Percentiles rank a stretch among this genome's conserved stretches.
These are phyloP conservation scores for Monoplex corrugatus DNA, from an alignment of 2,888 invertebrate species.

Conservation along the genomic window DNA sequence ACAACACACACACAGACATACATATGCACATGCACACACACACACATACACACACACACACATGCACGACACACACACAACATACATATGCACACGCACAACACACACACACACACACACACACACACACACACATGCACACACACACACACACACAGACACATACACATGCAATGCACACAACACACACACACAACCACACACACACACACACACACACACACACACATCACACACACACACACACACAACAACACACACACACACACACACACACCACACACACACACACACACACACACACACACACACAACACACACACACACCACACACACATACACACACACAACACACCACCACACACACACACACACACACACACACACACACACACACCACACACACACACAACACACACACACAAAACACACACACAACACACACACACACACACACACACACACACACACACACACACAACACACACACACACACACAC, in stretches of 20 bases:
- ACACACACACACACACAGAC: too few species aligned
- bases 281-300: too few species aligned
- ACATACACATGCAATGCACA: too few species aligned
- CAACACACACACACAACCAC: too few species aligned
- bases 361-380: too few species aligned
- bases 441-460: too few species aligned
- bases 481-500: not conserved
- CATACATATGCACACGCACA: too few species aligned
- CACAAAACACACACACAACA: slow-evolving; percentile 4
- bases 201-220: slow-evolving; percentile 13
- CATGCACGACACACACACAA: too few species aligned
- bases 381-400: too few species aligned
- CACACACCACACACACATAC: slow-evolving; percentile 13
- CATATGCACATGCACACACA: not conserved
- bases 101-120: slow-evolving; percentile 23
- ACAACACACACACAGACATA: slow-evolving; percentile 12
- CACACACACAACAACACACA: not conserved
- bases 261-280: not conserved
- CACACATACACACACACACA: too few species aligned
- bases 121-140: not conserved
- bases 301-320: slow-evolving; percentile 6
- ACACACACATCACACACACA: not conserved
- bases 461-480: too few species aligned
- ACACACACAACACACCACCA: too few species aligned
- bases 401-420: slow-evolving; percentile 12